Percentiles rank a stretch among this genome's conserved stretches.
Conservation (phyloP, 2,113 vertebrate species). For the Trematocara nigrifrons region DNA sequence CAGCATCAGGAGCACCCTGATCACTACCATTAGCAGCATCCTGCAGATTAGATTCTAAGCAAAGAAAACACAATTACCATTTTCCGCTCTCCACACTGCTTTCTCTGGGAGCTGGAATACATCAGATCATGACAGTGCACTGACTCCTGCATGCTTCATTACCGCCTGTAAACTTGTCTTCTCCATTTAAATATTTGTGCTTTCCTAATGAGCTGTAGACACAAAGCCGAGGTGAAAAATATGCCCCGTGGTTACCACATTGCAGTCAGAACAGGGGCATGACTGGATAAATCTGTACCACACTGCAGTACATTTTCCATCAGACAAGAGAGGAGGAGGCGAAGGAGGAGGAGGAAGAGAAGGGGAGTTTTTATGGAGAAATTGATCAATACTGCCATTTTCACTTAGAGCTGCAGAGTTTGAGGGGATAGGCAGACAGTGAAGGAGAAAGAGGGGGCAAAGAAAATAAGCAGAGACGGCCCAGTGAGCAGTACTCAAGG, state of each 20-base stretch:
- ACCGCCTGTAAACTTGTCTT: not conserved
- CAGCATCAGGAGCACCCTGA: not conserved
- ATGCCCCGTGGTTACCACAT: not conserved
- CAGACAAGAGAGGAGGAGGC: not conserved
- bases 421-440: not conserved
- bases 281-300: not conserved
- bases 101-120: not conserved
- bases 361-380: not conserved
- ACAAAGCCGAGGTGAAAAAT: not conserved
- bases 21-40: not conserved
- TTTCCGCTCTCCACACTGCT: not conserved
- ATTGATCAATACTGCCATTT: constrained; percentile 23
- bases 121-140: not conserved
- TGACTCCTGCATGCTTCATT: not conserved
- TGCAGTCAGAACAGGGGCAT: not conserved
- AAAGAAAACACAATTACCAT: not conserved
- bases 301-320: constrained; percentile 12
- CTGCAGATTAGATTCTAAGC: not conserved
- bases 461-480: not conserved
- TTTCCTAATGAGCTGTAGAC: not conserved
- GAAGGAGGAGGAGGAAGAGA: not conserved
- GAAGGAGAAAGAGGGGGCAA: constrained; percentile 18
- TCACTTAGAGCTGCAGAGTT: not conserved
- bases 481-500: constrained; percentile 2
- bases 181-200: not conserved